Base-by-base conservation (phyloP, 92 coral and sea anemone species). In the Epizoanthus fatuus region DNA sequence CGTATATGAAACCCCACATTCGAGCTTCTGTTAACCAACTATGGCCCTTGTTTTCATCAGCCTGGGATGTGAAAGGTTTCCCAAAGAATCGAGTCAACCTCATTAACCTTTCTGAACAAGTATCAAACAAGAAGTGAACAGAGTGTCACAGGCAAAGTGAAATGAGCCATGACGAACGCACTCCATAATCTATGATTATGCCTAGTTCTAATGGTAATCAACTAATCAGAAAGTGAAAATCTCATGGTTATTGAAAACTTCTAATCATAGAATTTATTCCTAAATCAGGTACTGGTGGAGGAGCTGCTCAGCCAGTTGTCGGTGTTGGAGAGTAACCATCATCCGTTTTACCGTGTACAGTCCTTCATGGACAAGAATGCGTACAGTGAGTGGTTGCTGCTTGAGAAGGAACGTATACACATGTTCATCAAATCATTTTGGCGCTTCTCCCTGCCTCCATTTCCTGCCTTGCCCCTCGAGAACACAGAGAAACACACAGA, bases 281-380 rank as follows among this genome's bases (percentile, higher is more conserved):
- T 73, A 63, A 20, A 7, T 19, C 78, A 97, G 99, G 83, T 87
- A 15, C 80, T 97, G 51, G 92, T 97, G 19, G 91, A 90, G 69
- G 98, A 92, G 62, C 88, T 97, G 19, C 74, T 89, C 63, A 89
- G 86, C 58, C 97, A 90, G 69, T 84, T 86, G n/a, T 82, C 89
- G 7, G 86, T 95, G 7, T 83, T 95, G 16, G 86, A 91, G 69
- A 91, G 77, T 25, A 92, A 95, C 45, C 92, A 87, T 47, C 99
- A 97, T 85, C 98, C 98, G 12, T 95, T 86, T 80, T 95, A 93
- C 83, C 90, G 96, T 10, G 93, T 92, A 20, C 94, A 96, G 67
- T 80, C 96, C 35, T 97, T 97, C 86, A 90, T 93, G 93, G 93
- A 95, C 79, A 91, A 85, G 89, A 92, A 97, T 74, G 94, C 92